phyloP scores from a whole-genome alignment of 2,888 invertebrate genomes.

The Megastigmus dorsalis region DNA sequence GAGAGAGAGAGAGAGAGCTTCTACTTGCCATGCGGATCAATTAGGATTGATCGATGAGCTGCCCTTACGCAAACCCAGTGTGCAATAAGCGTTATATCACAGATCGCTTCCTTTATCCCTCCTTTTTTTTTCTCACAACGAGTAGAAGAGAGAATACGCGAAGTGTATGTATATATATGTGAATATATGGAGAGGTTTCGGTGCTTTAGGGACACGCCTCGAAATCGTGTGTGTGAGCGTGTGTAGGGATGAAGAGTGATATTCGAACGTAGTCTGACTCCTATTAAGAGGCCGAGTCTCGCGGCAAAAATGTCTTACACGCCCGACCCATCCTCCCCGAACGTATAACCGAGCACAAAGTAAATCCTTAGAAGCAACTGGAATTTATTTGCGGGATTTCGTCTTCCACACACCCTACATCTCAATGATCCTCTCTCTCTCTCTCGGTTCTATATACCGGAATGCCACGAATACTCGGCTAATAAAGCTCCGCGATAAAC shows the following conservation, averaged over 20 bases:
- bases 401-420: not conserved
- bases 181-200: too few species aligned
- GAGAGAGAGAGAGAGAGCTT: too few species aligned
- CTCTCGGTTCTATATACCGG: too few species aligned
- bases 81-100: not conserved
- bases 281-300: not conserved
- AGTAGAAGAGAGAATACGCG: not conserved
- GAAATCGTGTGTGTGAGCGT: not conserved
- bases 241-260: conserved; percentile 1
- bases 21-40: not conserved
- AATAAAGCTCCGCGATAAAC: too few species aligned
- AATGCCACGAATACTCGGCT: too few species aligned
- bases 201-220: too few species aligned
- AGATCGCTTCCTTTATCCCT: not conserved
- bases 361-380: not conserved
- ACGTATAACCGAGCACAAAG: not conserved
- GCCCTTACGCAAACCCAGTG: not conserved
- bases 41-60: conserved; percentile 25
- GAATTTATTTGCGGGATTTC: conserved; percentile 24
- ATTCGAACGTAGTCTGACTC: conserved; percentile 6
- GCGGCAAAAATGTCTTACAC: not conserved
- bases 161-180: too few species aligned
- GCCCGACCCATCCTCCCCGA: not conserved
- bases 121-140: not conserved
- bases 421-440: too few species aligned